These are phyloP conservation scores for Vidua macroura DNA, from an alignment of 2,113 vertebrate species.

Conservation along the genomic window DNA sequence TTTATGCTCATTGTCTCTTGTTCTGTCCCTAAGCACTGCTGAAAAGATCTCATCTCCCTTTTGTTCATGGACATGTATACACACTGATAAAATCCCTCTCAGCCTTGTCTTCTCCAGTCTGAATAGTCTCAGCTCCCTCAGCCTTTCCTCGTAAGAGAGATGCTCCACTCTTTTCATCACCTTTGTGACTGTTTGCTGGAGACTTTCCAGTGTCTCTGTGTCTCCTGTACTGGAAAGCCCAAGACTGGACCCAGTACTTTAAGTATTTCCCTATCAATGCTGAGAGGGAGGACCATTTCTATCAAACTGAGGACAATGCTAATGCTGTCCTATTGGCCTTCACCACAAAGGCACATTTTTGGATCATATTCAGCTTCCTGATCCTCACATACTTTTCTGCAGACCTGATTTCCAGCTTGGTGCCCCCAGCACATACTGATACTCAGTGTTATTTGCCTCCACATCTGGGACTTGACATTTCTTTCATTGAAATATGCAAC, in stretches of 20 bases:
- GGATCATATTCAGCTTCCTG: neutral
- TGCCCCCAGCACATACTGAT: neutral
- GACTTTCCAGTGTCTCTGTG: neutral
- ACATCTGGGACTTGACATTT: neutral
- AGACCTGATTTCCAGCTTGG: neutral
- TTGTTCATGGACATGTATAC: neutral
- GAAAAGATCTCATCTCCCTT: neutral
- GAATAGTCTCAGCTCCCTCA: neutral
- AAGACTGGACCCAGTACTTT: neutral
- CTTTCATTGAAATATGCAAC: neutral
- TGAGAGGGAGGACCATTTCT: neutral
- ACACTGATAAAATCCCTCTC: neutral
- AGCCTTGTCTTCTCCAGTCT: neutral
- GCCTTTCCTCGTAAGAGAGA: neutral
- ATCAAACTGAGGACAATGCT: neutral
- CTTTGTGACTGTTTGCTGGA: neutral
- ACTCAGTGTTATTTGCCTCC: neutral
- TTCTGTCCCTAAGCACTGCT: neutral
- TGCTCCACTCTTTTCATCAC: neutral
- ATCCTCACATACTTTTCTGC: neutral
- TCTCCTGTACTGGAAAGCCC: neutral
- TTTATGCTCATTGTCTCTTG: neutral
- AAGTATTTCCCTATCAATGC: fast-evolving
- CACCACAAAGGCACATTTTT: neutral
- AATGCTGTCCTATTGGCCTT: neutral